Conservation (phyloP, 37 sponge, comb jelly and placozoan species). For the Petrosia ficiformis region DNA sequence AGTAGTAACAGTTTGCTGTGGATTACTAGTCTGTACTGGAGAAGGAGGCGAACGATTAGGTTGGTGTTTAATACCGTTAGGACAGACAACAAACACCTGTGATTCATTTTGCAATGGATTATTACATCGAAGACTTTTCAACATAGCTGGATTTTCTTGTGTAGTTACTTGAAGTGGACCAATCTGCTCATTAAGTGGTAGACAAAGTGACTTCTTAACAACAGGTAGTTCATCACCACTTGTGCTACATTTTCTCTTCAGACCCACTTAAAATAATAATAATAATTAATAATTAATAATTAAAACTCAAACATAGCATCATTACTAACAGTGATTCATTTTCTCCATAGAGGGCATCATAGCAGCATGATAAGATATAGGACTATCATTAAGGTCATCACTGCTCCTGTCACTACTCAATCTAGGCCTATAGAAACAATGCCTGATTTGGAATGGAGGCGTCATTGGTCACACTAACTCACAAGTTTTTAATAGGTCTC, state of each 20-base stretch:
- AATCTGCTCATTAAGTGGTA: too few relatives aligned
- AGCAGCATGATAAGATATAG: too few relatives aligned
- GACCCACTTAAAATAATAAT: too few relatives aligned
- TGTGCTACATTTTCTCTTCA: neutral
- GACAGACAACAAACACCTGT: too few relatives aligned
- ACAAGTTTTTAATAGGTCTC: constrained; percentile 13
- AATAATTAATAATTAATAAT: too few relatives aligned
- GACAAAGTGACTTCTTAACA: too few relatives aligned
- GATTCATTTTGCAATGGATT: neutral
- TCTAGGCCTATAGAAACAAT: neutral
- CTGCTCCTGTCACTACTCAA: neutral
- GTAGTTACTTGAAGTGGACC: neutral
- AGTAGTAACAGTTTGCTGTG: neutral
- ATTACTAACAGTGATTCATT: too few relatives aligned
- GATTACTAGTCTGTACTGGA: neutral
- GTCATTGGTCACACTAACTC: too few relatives aligned
- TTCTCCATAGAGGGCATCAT: too few relatives aligned
- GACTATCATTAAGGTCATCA: neutral
- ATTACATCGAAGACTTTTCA: neutral
- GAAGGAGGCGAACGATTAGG: neutral
- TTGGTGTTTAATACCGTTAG: neutral
- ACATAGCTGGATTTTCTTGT: neutral
- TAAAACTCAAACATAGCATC: too few relatives aligned
- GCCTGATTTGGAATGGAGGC: neutral
- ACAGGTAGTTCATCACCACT: neutral